Evolutionary conservation across 2,888 invertebrate genomes (phyloP).

Genomic region (Drosophila anomalata): DNA sequence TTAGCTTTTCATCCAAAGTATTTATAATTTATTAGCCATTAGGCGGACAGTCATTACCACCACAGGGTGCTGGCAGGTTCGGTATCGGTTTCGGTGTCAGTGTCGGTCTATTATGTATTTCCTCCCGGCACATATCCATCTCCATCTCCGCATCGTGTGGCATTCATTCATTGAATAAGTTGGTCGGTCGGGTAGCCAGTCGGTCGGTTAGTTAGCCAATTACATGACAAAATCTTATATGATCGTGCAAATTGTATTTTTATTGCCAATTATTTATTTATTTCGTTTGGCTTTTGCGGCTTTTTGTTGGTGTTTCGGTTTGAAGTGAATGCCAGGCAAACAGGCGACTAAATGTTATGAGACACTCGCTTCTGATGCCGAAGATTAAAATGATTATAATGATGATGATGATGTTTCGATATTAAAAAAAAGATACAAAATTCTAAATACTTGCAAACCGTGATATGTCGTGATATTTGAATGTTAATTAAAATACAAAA

Average conservation of each 20-base stretch:
- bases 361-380: constrained; percentile 12
- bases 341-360: constrained; percentile 36
- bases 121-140: not conserved
- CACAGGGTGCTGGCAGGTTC: constrained; percentile 7
- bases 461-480: constrained; percentile 30
- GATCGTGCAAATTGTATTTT: constrained; percentile 79
- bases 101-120: not conserved
- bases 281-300: constrained; percentile 62
- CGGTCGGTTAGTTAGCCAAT: constrained; percentile 63
- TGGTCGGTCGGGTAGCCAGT: constrained; percentile 2
- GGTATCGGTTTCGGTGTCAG: constrained; percentile 9
- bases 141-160: constrained; percentile 7
- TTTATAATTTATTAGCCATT: not conserved
- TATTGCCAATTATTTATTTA: constrained; percentile 79
- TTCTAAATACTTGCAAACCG: not conserved
- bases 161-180: constrained; percentile 31
- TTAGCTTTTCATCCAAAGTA: not conserved
- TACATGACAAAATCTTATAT: constrained; percentile 71
- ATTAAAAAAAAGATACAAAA: not conserved
- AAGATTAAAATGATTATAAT: constrained; percentile 19
- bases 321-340: constrained; percentile 21
- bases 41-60: not conserved
- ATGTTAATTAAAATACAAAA: constrained; percentile 39
- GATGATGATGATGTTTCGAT: constrained; percentile 4
- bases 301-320: not conserved